Conservation (phyloP, 2,113 vertebrate species). For the Centrocercus urophasianus region DNA sequence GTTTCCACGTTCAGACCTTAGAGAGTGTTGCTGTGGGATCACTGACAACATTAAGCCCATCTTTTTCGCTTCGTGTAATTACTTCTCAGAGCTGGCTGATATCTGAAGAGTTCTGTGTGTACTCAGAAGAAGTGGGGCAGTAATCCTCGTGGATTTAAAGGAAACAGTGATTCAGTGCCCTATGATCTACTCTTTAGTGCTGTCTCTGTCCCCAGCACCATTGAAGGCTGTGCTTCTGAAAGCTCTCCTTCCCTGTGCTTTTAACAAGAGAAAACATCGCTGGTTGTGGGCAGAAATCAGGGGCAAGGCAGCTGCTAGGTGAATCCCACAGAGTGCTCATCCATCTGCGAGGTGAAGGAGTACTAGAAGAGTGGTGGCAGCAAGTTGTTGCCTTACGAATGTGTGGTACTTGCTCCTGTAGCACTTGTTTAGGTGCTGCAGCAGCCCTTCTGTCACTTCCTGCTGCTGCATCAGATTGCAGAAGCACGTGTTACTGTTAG, state of each 20-base stretch:
- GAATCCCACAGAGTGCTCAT: not conserved
- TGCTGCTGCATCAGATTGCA: not conserved
- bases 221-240: not conserved
- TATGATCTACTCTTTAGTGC: not conserved
- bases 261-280: not conserved
- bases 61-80: not conserved
- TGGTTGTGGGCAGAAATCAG: not conserved
- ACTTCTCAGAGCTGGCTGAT: not conserved
- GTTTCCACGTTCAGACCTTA: fast-evolving
- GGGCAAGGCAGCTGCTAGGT: not conserved
- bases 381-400: fast-evolving
- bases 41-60: fast-evolving
- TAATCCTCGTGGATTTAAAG: not conserved
- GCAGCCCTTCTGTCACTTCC: not conserved
- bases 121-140: not conserved
- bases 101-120: not conserved
- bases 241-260: not conserved
- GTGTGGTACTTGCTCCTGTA: not conserved
- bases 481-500: not conserved
- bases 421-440: not conserved
- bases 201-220: not conserved
- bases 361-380: not conserved
- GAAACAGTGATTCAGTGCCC: not conserved
- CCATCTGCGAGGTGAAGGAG: not conserved
- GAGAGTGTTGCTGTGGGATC: not conserved